Conservation (phyloP, 1,140 invertebrate species). For the Drosophila punjabiensis region DNA sequence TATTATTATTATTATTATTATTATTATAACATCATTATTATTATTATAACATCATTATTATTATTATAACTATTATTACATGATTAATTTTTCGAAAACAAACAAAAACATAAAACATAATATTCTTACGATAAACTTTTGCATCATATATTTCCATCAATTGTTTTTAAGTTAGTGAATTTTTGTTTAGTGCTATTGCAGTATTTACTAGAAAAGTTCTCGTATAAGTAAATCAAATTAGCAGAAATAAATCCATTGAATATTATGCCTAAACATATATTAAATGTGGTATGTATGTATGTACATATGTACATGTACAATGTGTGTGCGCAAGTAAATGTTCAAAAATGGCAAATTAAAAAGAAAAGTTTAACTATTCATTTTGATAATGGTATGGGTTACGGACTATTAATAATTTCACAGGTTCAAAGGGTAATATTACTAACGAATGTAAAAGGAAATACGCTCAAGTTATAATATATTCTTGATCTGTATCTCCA, state of each 20-base stretch:
- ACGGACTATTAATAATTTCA: background rate
- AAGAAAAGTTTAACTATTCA: background rate
- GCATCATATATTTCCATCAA: conserved; percentile 67
- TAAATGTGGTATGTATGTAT: conserved; percentile 12
- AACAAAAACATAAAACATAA: background rate
- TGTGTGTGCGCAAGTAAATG: conserved; percentile 40
- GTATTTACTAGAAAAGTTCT: conserved; percentile 73
- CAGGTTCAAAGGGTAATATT: too few species aligned
- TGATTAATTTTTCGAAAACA: conserved; percentile 20
- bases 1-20: conserved; percentile 29
- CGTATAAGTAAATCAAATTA: conserved; percentile 53
- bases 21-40: too few species aligned
- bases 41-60: conserved; percentile 8
- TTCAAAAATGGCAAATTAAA: conserved; percentile 21
- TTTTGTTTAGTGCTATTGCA: conserved; percentile 80
- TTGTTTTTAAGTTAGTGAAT: conserved; percentile 70
- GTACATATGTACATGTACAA: background rate
- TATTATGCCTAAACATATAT: conserved; percentile 22
- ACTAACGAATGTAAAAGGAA: too few species aligned
- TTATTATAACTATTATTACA: conserved; percentile 13
- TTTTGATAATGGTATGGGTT: background rate
- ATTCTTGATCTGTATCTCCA: background rate
- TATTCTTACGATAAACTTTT: conserved; percentile 53
- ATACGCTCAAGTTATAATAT: background rate
- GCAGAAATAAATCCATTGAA: conserved; percentile 47